Conservation (phyloP, 2,113 vertebrate species). For the Otis tarda region DNA sequence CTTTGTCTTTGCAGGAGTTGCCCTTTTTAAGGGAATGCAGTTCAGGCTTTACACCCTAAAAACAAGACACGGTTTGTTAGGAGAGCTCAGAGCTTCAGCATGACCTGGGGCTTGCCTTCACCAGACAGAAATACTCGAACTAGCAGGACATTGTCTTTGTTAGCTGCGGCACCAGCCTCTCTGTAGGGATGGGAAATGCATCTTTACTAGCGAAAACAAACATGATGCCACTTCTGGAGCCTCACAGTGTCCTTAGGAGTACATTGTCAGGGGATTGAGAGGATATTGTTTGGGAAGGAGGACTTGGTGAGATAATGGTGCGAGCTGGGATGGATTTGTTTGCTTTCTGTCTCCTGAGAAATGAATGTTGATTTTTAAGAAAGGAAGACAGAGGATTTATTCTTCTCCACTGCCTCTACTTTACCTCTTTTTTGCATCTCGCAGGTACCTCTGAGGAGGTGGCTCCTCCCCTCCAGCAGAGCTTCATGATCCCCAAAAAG, state of each 20-base stretch:
- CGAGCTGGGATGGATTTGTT: background rate
- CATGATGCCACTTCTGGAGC: background rate
- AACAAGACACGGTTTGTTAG: background rate
- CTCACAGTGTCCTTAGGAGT: background rate
- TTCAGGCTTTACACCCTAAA: background rate
- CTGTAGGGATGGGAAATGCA: background rate
- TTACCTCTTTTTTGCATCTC: slow-evolving; percentile 11
- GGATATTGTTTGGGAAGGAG: background rate
- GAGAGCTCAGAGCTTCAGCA: background rate
- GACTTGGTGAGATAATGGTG: background rate
- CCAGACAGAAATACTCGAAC: background rate
- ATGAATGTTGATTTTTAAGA: background rate
- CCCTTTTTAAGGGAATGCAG: background rate
- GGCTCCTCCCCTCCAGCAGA: slow-evolving; percentile 57
- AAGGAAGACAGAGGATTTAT: background rate
- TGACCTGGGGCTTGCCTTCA: background rate
- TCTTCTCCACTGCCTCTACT: background rate
- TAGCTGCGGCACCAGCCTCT: background rate
- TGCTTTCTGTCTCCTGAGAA: background rate
- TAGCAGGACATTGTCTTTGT: background rate
- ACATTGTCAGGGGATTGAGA: rapidly evolving
- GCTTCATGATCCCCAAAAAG: slow-evolving; percentile 90
- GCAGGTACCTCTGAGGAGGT: slow-evolving; percentile 83
- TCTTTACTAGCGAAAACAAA: background rate
- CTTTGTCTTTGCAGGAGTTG: background rate